phyloP scores from a whole-genome alignment of 2,113 vertebrate species.

The Excalfactoria chinensis region DNA sequence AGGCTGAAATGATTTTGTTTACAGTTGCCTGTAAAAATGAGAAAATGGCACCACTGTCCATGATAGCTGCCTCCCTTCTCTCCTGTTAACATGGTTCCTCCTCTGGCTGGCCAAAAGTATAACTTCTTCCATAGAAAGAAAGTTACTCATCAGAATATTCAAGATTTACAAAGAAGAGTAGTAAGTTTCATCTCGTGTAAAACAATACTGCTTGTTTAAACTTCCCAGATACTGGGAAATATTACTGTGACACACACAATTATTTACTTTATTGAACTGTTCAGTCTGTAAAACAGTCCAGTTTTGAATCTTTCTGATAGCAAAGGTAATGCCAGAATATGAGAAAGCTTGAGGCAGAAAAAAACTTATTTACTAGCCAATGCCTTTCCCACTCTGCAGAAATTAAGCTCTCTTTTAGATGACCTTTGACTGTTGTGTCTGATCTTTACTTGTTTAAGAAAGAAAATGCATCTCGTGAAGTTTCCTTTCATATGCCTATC shows the following conservation, averaged over 20 bases:
- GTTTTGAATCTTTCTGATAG: neutral
- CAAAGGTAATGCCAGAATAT: neutral
- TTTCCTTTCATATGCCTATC: neutral
- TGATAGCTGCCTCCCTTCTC: neutral
- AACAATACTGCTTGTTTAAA: neutral
- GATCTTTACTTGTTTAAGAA: neutral
- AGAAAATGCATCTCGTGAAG: neutral
- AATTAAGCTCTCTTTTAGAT: neutral
- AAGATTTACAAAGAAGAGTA: neutral
- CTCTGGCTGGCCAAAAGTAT: neutral
- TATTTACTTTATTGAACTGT: neutral
- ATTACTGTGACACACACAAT: neutral
- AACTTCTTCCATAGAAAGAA: neutral
- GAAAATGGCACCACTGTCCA: neutral
- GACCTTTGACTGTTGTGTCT: neutral
- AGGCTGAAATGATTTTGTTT: conserved; percentile 14
- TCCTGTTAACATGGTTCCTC: neutral
- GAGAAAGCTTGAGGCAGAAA: neutral
- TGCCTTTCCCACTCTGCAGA: neutral
- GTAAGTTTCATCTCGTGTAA: neutral
- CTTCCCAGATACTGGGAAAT: neutral
- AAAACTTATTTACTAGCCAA: neutral
- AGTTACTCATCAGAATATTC: neutral
- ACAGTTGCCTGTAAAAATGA: neutral
- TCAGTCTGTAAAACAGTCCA: neutral